Conservation (phyloP, 1,140 invertebrate species). For the Dendroctonus valens region DNA sequence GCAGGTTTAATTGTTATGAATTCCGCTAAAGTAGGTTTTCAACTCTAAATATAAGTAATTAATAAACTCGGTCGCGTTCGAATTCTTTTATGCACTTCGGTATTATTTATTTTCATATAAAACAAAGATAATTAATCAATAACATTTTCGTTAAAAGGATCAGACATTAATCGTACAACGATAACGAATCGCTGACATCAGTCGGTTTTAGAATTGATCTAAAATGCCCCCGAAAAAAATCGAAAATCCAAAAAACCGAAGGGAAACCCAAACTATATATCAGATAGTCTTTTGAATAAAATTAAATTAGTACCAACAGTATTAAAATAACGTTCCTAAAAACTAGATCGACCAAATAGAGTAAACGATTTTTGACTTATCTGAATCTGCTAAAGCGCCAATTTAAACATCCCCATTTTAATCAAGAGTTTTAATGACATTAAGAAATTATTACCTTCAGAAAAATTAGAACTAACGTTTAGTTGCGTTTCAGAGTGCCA, state of each 20-base stretch:
- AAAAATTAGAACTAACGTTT: too few species aligned
- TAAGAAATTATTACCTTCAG: too few species aligned
- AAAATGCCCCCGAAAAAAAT: too few species aligned
- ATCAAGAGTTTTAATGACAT: too few species aligned
- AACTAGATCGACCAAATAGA: conserved; percentile 25
- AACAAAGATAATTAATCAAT: conserved; percentile 7
- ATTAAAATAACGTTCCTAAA: conserved; percentile 26
- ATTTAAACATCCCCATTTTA: too few species aligned
- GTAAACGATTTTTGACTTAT: too few species aligned
- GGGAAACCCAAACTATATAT: conserved; percentile 48
- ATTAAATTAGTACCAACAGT: conserved; percentile 24
- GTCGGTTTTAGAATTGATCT: too few species aligned
- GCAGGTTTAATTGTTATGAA: conserved; percentile 41
- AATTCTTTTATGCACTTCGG: neutral
- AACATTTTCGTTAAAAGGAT: conserved; percentile 24
- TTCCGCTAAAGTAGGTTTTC: conserved; percentile 32
- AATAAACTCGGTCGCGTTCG: conserved; percentile 14
- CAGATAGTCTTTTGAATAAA: conserved; percentile 42
- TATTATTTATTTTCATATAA: conserved; percentile 3
- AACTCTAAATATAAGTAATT: conserved; percentile 39
- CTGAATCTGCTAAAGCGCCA: too few species aligned
- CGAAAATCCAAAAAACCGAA: too few species aligned
- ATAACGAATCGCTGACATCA: too few species aligned
- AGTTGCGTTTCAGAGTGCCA: too few species aligned
- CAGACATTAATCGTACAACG: neutral